Percentiles rank a stretch among this genome's conserved stretches.
Conservation (phyloP, 2,113 vertebrate species). For the Felis chaus region DNA sequence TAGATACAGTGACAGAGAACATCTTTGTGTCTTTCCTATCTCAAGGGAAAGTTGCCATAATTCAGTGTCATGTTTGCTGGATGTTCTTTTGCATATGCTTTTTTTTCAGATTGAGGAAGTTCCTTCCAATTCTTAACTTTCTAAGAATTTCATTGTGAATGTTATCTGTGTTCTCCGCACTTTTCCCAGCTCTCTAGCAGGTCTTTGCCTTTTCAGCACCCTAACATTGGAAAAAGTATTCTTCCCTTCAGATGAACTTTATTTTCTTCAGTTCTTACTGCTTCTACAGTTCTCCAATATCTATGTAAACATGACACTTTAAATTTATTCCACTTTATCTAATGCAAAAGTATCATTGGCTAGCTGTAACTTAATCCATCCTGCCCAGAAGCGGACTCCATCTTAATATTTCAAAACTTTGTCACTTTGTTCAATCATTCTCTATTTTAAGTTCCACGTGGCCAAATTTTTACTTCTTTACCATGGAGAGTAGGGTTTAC, state of each 20-base stretch:
- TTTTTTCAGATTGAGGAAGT: not conserved
- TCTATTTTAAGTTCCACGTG: not conserved
- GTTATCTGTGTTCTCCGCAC: not conserved
- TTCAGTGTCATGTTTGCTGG: not conserved
- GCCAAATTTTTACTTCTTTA: not conserved
- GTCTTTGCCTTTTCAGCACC: not conserved
- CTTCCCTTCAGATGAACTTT: not conserved
- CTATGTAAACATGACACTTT: not conserved
- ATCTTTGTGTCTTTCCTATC: not conserved
- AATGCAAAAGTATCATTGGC: not conserved
- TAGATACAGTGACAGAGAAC: not conserved
- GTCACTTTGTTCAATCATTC: not conserved
- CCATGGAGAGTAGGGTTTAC: not conserved
- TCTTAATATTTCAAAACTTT: slow-evolving; percentile 26
- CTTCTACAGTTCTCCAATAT: not conserved
- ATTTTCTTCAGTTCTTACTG: not conserved
- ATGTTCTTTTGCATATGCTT: not conserved
- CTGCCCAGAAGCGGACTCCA: not conserved
- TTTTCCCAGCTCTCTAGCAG: not conserved
- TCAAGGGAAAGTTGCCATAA: not conserved
- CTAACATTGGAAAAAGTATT: not conserved
- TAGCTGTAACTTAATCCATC: not conserved
- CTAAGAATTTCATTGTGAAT: not conserved
- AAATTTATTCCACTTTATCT: not conserved
- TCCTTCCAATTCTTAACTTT: not conserved